A percentile compares a stretch with the other conserved stretches of the same genome.
phyloP scores from a whole-genome alignment of 2,113 vertebrate genomes.

The Solea senegalensis region DNA sequence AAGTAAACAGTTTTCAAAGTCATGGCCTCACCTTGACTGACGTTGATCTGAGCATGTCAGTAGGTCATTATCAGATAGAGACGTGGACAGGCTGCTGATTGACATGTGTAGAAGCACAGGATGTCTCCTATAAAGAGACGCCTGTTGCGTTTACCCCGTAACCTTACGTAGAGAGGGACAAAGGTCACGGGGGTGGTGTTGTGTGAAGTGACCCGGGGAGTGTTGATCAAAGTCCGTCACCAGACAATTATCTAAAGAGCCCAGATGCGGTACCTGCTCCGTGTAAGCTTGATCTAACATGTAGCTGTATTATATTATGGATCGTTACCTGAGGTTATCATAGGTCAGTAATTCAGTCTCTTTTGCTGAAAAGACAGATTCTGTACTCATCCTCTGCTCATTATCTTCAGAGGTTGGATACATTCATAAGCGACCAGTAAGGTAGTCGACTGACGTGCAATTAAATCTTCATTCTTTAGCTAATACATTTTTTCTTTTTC shows the following conservation, averaged over 20 bases:
- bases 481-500: too few relatives aligned
- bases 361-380: conserved; percentile 2
- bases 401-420: conserved; percentile 12
- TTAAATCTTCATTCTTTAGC: too few relatives aligned
- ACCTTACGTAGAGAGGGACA: conserved; percentile 15
- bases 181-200: conserved; percentile 37
- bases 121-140: conserved; percentile 31
- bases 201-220: conserved; percentile 29
- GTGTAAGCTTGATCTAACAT: conserved; percentile 34
- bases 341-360: conserved; percentile 3
- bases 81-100: conserved; percentile 51
- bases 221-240: conserved; percentile 68
- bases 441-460: too few relatives aligned
- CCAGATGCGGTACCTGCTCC: conserved; percentile 14
- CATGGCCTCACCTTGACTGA: conserved; percentile 36
- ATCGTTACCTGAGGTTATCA: conserved; percentile 26
- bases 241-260: conserved; percentile 18
- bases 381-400: conserved; percentile 1
- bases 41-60: conserved; percentile 67
- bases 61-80: conserved; percentile 58
- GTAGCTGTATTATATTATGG: neutral
- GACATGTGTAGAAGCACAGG: conserved; percentile 45
- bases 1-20: conserved; percentile 43
- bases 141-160: neutral
- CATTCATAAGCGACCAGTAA: neutral